Conservation (phyloP, 2,113 vertebrate genomes). For the Microtus oregoni region DNA sequence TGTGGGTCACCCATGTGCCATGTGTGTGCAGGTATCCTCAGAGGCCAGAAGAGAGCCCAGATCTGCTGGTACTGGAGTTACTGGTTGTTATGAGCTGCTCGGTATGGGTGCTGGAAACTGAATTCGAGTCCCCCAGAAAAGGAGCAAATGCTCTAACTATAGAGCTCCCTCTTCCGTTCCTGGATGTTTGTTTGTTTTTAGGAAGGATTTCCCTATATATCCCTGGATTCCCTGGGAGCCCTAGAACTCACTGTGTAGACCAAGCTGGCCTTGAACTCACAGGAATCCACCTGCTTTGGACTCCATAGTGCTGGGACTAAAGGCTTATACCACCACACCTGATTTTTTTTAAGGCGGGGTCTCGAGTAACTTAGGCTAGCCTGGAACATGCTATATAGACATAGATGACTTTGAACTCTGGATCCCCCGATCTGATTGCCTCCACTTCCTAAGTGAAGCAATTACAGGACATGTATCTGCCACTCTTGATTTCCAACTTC, state of each 20-base stretch:
- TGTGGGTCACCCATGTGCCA: not conserved
- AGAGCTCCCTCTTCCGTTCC: not conserved
- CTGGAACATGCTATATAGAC: not conserved
- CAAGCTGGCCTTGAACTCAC: not conserved
- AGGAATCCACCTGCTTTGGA: not conserved
- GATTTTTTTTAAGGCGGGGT: not conserved
- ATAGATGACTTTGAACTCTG: not conserved
- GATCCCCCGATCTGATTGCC: not conserved
- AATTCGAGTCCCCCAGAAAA: too few relatives aligned
- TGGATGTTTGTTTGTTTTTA: not conserved
- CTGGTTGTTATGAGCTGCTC: not conserved
- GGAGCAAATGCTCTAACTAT: not conserved
- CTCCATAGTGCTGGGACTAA: not conserved
- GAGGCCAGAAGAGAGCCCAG: not conserved
- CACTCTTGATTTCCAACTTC: not conserved
- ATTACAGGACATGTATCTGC: not conserved
- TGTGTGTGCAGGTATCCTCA: not conserved
- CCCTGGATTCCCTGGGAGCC: not conserved
- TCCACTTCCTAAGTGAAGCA: not conserved
- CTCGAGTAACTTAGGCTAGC: not conserved
- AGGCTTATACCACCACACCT: not conserved
- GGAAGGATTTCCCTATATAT: not conserved
- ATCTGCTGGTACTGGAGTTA: not conserved
- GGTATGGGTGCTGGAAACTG: not conserved
- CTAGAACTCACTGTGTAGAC: not conserved